These are phyloP conservation scores for Tupaia tana DNA, from an alignment of 2,113 vertebrate species.

Conservation along the genomic window DNA sequence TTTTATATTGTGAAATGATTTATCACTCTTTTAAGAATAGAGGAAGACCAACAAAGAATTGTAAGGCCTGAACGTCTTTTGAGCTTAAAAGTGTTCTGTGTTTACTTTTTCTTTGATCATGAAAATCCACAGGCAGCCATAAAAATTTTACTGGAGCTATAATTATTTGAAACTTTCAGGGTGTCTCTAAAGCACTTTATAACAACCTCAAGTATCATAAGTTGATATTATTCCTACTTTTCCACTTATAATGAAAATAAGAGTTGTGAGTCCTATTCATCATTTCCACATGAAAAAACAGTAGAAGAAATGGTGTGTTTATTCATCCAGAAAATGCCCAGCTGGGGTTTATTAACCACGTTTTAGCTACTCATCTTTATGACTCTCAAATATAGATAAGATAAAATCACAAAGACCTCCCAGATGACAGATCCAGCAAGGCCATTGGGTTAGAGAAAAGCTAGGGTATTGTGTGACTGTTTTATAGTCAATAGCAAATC, in stretches of 20 bases:
- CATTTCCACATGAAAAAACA: constrained; percentile 82
- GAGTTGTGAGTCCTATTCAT: constrained; percentile 71
- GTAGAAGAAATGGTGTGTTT: constrained; percentile 70
- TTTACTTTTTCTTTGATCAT: constrained; percentile 82
- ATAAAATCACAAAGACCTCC: constrained; percentile 74
- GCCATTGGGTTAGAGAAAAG: neutral
- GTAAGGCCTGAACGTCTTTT: constrained; percentile 71
- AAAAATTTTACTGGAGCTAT: constrained; percentile 73
- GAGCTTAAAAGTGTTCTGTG: constrained; percentile 80
- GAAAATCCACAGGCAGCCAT: constrained; percentile 77
- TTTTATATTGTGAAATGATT: constrained; percentile 81
- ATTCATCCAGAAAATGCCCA: constrained; percentile 75
- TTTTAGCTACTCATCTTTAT: constrained; percentile 76
- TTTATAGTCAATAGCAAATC: neutral
- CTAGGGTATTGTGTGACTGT: neutral
- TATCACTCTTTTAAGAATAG: constrained; percentile 82
- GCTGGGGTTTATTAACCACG: constrained; percentile 78
- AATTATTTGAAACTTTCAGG: constrained; percentile 81
- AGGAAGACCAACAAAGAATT: constrained; percentile 54
- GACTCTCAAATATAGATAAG: constrained; percentile 74
- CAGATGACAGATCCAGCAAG: constrained; percentile 18
- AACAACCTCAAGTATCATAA: constrained; percentile 77
- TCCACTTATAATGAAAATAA: constrained; percentile 79
- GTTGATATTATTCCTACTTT: constrained; percentile 81
- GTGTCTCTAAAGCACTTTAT: constrained; percentile 74